A percentile compares a stretch with the other conserved stretches of the same genome.
Conservation (phyloP, 1,140 invertebrate species). For the Caenorhabditis latens region DNA sequence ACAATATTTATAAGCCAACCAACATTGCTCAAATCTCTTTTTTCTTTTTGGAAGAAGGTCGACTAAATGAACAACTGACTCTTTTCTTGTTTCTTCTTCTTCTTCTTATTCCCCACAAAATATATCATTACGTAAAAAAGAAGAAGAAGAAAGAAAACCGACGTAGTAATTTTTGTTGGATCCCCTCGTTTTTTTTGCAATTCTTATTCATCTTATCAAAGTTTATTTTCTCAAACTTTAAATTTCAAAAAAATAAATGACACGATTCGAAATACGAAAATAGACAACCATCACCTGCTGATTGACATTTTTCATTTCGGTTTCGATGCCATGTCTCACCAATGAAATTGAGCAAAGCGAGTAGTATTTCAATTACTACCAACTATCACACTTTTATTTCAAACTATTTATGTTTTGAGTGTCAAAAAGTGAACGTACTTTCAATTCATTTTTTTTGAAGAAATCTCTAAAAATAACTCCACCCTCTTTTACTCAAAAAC, state of each 20-base stretch:
- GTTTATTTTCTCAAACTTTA: too few relatives aligned
- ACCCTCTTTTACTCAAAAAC: not conserved
- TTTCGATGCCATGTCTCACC: not conserved
- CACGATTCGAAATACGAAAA: not conserved
- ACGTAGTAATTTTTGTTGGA: not conserved
- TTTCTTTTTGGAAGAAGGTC: slow-evolving; percentile 25
- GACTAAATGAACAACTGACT: slow-evolving; percentile 17
- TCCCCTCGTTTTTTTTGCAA: not conserved
- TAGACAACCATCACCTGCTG: slow-evolving; percentile 21
- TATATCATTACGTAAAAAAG: not conserved
- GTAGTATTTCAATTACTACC: too few relatives aligned
- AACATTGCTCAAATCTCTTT: not conserved
- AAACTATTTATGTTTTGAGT: too few relatives aligned
- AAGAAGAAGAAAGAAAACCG: not conserved
- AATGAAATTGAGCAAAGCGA: not conserved
- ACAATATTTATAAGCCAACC: not conserved
- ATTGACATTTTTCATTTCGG: slow-evolving; percentile 43
- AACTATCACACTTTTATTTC: not conserved
- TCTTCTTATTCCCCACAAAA: not conserved
- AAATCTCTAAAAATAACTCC: not conserved
- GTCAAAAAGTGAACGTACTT: too few relatives aligned
- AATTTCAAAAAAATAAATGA: not conserved
- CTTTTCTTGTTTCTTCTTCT: not conserved
- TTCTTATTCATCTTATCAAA: not conserved
- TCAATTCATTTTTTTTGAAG: too few relatives aligned